A percentile compares a stretch with the other conserved stretches of the same genome.
phyloP scores from a whole-genome alignment of 2,113 vertebrate species.

The Gymnorhina tibicen region DNA sequence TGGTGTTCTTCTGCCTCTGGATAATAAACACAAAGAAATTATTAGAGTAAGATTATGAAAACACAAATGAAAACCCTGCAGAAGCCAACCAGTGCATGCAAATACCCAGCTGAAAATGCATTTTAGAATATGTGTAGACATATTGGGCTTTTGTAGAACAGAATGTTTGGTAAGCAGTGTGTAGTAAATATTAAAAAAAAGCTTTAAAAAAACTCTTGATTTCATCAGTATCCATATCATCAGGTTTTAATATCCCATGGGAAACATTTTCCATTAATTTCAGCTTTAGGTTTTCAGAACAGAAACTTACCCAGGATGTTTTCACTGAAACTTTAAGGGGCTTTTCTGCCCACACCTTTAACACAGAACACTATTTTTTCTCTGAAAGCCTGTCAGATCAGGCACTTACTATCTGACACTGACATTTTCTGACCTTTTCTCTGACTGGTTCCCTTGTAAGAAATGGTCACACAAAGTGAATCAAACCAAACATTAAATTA shows the following conservation, averaged over 20 bases:
- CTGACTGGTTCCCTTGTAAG: not conserved
- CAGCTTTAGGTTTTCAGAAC: not conserved
- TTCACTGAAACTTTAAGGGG: not conserved
- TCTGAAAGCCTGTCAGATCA: not conserved
- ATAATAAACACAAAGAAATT: too few species aligned
- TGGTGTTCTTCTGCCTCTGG: not conserved
- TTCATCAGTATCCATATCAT: not conserved
- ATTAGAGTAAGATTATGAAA: too few species aligned
- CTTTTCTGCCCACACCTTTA: not conserved
- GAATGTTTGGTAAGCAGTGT: not conserved
- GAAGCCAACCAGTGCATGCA: not conserved
- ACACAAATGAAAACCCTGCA: not conserved
- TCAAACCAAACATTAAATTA: slow-evolving; percentile 33
- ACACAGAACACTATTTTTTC: not conserved
- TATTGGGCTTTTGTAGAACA: not conserved
- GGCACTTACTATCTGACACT: not conserved
- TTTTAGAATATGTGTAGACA: not conserved
- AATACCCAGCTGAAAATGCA: not conserved
- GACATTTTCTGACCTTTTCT: slow-evolving; percentile 40
- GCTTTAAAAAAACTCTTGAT: not conserved
- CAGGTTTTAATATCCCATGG: not conserved
- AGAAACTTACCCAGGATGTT: not conserved
- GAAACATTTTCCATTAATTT: not conserved
- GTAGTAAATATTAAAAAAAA: not conserved
- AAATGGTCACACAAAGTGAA: not conserved